These are phyloP conservation scores for Eugnorisma glareosa DNA, from an alignment of 2,888 invertebrate species.

Conservation along the genomic window DNA sequence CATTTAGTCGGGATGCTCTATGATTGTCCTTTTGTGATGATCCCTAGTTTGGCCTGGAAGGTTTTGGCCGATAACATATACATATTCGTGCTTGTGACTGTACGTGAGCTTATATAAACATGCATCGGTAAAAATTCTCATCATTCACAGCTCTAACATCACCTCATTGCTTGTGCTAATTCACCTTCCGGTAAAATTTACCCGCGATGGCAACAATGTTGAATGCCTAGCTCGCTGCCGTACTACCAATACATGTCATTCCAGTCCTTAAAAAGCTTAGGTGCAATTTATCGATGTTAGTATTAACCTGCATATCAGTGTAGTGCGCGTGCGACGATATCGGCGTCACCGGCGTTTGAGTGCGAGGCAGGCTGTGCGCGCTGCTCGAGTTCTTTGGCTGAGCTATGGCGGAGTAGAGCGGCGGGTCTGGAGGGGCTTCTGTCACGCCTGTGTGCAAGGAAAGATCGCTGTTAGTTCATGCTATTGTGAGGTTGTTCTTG, in stretches of 20 bases:
- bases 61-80: too few relatives aligned
- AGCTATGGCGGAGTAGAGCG: slow-evolving; percentile 81
- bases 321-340: slow-evolving; percentile 80
- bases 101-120: background rate
- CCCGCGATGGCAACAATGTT: background rate
- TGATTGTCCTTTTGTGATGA: too few relatives aligned
- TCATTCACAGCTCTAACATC: background rate
- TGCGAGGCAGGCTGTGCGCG: slow-evolving; percentile 82
- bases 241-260: background rate
- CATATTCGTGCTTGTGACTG: too few relatives aligned
- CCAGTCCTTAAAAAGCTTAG: background rate
- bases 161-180: background rate
- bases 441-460: slow-evolving; percentile 73
- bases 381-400: slow-evolving; percentile 83
- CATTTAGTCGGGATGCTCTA: too few relatives aligned
- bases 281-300: slow-evolving; percentile 42
- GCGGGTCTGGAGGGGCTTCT: slow-evolving; percentile 84
- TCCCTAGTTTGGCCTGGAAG: too few relatives aligned
- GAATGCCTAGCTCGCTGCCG: background rate
- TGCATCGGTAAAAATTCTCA: background rate
- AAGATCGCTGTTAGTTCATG: slow-evolving; percentile 59
- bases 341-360: slow-evolving; percentile 82
- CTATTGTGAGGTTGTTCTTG: background rate
- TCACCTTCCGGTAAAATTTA: too few relatives aligned
- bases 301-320: slow-evolving; percentile 83